These are phyloP conservation scores for Argyresthia goedartella DNA, from an alignment of 2,888 invertebrate genomes.

Conservation along the genomic window DNA sequence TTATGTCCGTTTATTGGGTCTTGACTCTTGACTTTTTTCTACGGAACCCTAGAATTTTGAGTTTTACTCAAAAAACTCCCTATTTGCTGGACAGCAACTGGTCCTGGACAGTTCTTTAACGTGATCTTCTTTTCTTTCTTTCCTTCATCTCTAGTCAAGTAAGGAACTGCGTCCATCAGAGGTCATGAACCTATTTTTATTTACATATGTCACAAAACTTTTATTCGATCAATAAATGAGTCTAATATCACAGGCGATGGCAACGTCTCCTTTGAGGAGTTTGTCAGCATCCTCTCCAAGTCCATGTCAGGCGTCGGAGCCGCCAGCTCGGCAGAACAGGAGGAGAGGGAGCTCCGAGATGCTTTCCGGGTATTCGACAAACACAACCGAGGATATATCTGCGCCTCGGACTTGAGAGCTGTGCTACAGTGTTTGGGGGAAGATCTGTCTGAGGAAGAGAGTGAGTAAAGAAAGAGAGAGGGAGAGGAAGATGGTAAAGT, in stretches of 20 bases:
- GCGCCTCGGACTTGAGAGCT: constrained; percentile 88
- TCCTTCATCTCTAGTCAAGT: no score
- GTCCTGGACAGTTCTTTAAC: no score
- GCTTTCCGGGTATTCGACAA: constrained; percentile 93
- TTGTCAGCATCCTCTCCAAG: constrained; percentile 85
- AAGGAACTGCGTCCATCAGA: no score
- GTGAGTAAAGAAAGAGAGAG: constrained; percentile 65
- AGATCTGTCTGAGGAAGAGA: constrained; percentile 90
- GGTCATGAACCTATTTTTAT: no score
- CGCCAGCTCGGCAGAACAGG: constrained; percentile 79
- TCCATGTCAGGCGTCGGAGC: constrained; percentile 76
- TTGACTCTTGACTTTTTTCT: no score
- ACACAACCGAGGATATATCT: constrained; percentile 92
- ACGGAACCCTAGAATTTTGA: no score
- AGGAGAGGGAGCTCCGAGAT: constrained; percentile 85
- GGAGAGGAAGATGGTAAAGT: no score
- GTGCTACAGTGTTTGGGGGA: constrained; percentile 91
- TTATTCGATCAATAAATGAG: background rate
- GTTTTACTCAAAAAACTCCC: no score
- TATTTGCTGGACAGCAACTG: no score
- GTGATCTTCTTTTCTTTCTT: no score
- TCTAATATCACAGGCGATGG: constrained; percentile 78
- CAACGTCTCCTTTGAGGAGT: constrained; percentile 90
- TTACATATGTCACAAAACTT: no score
- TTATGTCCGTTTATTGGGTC: no score